Base-by-base conservation (phyloP, 2,797 vertebrate species). In the Hapalemur alaotrensis region DNA sequence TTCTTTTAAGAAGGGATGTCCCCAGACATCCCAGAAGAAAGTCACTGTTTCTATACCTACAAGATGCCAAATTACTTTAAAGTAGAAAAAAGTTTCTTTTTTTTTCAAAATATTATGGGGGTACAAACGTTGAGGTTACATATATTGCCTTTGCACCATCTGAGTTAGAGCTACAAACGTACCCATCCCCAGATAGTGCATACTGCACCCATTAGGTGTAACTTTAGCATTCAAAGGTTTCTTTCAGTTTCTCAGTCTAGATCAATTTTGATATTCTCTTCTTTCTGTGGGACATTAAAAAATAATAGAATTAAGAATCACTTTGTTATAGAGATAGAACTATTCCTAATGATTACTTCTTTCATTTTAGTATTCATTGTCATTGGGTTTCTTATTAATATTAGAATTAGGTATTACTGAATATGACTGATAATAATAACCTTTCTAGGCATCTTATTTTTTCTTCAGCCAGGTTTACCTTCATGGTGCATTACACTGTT, bases 361-460 rank as follows among this genome's bases (percentile, higher is more conserved):
- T 30, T 67, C 50, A 85, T 82, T 86, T 82, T 43, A 85, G 52
- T 81, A 89, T 61, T 81, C 30, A 54, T 25, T 69, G 20, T 61
- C 25, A 65, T 61, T 18, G 20, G 10, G 4, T 78, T 69, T 57
- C 20, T 93, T 73, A 52, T 32, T 88, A 43, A 85, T 69, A 82
- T 54, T 86, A 92, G 17, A 85, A 79, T 73, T 85, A 82, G n/a
- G 4, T 82, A 48, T 50, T 46, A 7, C 38, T 83, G 57, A 89
- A 69, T 41, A 93, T 67, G 35, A 76, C 61, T 23, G 59, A 41
- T 75, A 69, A 78, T 35, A 67, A 50, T n/a, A 76, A 61, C 3
- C 14, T 81, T 91, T 97, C 43, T 73, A 80, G 50, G 35, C n/a
- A 25, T 80, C 83, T 69, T n/a, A 12, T 88, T 89, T 92, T 28